A percentile compares a stretch with the other conserved stretches of the same genome.
Conservation (phyloP, 92 coral and sea anemone species). For the Zoanthus sociatus region DNA sequence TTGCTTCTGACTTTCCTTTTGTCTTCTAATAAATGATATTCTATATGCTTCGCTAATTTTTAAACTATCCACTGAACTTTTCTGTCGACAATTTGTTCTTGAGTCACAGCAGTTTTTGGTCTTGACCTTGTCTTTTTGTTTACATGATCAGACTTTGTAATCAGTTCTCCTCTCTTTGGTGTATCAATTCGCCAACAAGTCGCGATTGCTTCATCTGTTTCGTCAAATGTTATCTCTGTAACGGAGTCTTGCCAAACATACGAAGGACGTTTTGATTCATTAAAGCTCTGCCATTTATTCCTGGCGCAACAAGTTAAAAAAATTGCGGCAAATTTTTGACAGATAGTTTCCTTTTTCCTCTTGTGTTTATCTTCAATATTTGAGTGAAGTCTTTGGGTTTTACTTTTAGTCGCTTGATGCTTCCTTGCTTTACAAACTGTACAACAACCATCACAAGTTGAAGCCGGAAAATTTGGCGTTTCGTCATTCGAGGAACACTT, state of each 20-base stretch:
- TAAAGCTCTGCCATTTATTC: not conserved
- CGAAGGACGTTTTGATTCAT: not conserved
- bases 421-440: not conserved
- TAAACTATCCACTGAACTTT: no score
- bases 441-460: not conserved
- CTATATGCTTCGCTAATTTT: no score
- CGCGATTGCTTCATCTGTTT: not conserved
- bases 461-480: not conserved
- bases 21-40: no score
- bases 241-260: slow-evolving; percentile 1
- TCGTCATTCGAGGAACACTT: not conserved
- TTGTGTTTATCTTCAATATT: not conserved
- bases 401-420: not conserved
- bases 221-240: not conserved
- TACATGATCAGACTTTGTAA: not conserved
- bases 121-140: not conserved
- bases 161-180: not conserved
- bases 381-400: not conserved
- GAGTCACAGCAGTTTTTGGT: no score
- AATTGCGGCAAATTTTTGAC: not conserved
- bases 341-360: not conserved
- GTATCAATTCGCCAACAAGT: slow-evolving; percentile 4
- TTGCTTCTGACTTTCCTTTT: no score
- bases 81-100: no score
- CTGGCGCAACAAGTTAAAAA: not conserved